A percentile compares a stretch with the other conserved stretches of the same genome.
These are phyloP conservation scores for Illadopsis cleaveri DNA, from an alignment of 2,113 vertebrate genomes.

Conservation along the genomic window DNA sequence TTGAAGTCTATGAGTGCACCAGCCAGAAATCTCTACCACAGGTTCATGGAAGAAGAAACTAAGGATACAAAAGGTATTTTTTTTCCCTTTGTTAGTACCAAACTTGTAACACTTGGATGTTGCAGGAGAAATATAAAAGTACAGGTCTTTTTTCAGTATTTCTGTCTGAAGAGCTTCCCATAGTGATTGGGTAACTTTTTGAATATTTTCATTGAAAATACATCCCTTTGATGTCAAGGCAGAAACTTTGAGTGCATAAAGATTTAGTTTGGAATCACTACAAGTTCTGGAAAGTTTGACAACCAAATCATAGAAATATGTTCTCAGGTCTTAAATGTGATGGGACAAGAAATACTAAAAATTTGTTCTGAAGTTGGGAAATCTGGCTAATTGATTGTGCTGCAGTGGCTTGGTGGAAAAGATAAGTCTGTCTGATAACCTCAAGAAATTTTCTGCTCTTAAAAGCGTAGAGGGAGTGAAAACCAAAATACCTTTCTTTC, in stretches of 20 bases:
- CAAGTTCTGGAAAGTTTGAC: neutral
- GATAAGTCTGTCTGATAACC: neutral
- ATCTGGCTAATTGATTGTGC: neutral
- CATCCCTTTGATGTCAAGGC: neutral
- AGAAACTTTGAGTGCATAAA: neutral
- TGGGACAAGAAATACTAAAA: neutral
- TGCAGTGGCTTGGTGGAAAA: neutral
- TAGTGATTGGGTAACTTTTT: neutral
- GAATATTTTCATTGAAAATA: neutral
- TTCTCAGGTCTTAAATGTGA: neutral
- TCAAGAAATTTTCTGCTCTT: neutral
- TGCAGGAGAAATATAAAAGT: neutral
- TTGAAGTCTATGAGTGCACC: slow-evolving; percentile 69
- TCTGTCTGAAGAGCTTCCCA: neutral
- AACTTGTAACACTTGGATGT: accelerated
- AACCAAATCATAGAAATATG: neutral
- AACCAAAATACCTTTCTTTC: neutral
- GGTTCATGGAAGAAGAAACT: slow-evolving; percentile 86
- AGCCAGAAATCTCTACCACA: slow-evolving; percentile 76
- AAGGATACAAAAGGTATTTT: slow-evolving; percentile 85
- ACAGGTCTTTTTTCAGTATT: neutral
- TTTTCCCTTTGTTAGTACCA: neutral
- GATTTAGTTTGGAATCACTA: neutral
- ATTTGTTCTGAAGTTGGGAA: neutral
- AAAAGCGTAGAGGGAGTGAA: neutral